These are phyloP conservation scores for Psix sp. DNA, from an alignment of 1,140 invertebrate genomes.

Conservation along the genomic window DNA sequence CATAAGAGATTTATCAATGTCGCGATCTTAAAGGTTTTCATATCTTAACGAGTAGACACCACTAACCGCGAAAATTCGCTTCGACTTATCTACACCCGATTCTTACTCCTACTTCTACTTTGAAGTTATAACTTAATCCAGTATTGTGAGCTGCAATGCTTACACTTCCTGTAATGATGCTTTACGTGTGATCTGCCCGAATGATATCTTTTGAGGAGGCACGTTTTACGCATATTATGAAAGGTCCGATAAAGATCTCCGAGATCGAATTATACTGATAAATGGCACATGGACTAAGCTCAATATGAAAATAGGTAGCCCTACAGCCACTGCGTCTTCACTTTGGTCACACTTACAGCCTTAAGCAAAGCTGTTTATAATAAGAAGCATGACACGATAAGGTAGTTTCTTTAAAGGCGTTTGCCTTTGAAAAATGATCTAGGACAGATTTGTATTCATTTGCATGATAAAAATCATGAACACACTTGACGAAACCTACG, in stretches of 20 bases:
- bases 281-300: background rate
- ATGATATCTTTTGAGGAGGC: constrained; percentile 35
- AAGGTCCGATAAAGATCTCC: constrained; percentile 64
- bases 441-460: no score
- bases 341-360: constrained; percentile 15
- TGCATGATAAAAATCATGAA: no score
- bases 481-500: no score
- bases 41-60: constrained; percentile 45
- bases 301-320: constrained; percentile 29
- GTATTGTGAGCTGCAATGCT: constrained; percentile 55
- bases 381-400: constrained; percentile 15
- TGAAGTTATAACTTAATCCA: constrained; percentile 73
- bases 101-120: constrained; percentile 52
- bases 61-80: constrained; percentile 56
- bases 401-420: background rate
- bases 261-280: constrained; percentile 59
- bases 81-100: constrained; percentile 20
- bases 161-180: constrained; percentile 62
- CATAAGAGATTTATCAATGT: constrained; percentile 46
- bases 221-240: constrained; percentile 66
- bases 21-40: constrained; percentile 35
- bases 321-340: constrained; percentile 21
- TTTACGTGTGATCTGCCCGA: constrained; percentile 46
- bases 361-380: constrained; percentile 19
- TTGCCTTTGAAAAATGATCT: no score